phyloP scores from a whole-genome alignment of 23 tunicate genomes.

The Ciona savignyi region DNA sequence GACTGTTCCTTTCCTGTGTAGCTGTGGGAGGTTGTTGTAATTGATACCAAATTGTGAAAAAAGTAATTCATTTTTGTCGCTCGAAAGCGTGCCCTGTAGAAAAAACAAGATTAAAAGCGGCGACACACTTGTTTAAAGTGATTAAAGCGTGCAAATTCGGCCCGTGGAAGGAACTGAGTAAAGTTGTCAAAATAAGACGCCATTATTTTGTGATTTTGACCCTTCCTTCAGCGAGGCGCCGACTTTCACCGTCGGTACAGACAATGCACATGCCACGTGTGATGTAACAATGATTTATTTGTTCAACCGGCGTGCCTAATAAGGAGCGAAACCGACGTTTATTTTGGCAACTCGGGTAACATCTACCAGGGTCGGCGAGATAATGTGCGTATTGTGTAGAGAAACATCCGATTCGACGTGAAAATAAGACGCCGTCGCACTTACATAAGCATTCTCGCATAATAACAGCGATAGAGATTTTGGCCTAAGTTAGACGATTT shows the following conservation, averaged over 20 bases:
- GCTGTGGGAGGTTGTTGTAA: conserved; percentile 84
- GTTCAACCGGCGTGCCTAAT: not conserved
- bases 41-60: conserved; percentile 72
- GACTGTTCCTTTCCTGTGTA: conserved; percentile 87
- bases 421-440: no score
- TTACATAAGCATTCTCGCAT: no score
- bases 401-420: no score
- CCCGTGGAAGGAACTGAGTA: not conserved
- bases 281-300: not conserved
- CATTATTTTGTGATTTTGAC: not conserved
- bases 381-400: not conserved
- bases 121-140: not conserved
- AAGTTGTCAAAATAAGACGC: not conserved
- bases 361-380: not conserved
- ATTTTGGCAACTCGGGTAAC: not conserved
- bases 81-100: conserved; percentile 56
- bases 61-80: conserved; percentile 87
- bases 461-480: no score
- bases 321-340: not conserved
- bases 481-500: no score
- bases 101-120: not conserved
- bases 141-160: not conserved
- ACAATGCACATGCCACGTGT: not conserved
- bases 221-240: no score
- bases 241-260: no score